Conservation (phyloP, 2,888 invertebrate genomes). For the Resseliella maxima region DNA sequence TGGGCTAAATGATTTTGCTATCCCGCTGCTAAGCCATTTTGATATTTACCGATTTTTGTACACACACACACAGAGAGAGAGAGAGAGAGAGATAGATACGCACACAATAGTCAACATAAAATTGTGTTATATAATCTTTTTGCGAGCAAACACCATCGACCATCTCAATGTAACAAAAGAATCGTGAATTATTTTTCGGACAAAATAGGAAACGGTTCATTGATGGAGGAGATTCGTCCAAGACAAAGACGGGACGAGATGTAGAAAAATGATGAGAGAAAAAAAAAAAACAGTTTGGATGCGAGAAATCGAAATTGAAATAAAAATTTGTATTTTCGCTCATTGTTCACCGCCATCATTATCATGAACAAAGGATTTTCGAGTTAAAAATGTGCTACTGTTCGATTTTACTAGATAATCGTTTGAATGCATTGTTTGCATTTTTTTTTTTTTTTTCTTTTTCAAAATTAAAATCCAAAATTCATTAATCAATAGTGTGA, state of each 20-base stretch:
- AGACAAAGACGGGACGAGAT: not conserved
- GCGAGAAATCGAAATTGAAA: no score
- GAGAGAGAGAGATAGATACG: no score
- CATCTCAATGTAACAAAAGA: not conserved
- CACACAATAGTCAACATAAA: not conserved
- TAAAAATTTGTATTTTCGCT: not conserved
- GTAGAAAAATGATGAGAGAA: not conserved
- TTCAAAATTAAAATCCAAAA: not conserved
- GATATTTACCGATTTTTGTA: not conserved
- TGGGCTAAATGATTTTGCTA: not conserved
- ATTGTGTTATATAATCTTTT: constrained; percentile 24
- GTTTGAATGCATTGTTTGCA: not conserved
- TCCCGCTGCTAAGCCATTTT: constrained; percentile 45
- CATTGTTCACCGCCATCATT: not conserved
- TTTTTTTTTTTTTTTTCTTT: not conserved
- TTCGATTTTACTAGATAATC: not conserved
- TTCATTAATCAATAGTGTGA: not conserved
- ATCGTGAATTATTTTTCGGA: not conserved
- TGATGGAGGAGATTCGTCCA: not conserved
- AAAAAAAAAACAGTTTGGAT: not conserved
- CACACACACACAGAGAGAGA: not conserved
- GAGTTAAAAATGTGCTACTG: not conserved
- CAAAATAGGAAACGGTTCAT: no score
- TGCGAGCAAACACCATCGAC: not conserved
- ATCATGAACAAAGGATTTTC: not conserved